phyloP scores from a whole-genome alignment of 2,113 vertebrate species.

The Cercocebus atys region DNA sequence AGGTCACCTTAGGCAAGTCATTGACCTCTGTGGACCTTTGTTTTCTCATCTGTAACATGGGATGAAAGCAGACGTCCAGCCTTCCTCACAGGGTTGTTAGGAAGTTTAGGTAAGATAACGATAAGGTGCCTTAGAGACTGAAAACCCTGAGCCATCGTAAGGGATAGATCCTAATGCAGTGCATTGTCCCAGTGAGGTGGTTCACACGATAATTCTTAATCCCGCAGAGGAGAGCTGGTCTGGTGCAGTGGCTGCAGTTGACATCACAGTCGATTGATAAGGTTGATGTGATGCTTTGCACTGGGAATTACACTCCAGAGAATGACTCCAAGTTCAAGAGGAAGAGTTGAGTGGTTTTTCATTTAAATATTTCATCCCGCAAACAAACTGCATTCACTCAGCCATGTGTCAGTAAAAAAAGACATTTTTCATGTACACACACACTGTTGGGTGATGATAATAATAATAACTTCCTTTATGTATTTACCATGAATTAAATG shows the following conservation, averaged over 20 bases:
- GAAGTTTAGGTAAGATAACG: not conserved
- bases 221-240: not conserved
- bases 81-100: not conserved
- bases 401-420: not conserved
- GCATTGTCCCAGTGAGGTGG: not conserved
- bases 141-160: not conserved
- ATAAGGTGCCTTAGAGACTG: not conserved
- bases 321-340: not conserved
- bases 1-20: not conserved
- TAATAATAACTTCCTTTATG: not conserved
- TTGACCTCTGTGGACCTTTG: not conserved
- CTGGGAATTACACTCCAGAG: not conserved
- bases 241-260: not conserved
- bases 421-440: not conserved
- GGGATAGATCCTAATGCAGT: not conserved
- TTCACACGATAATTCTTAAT: not conserved
- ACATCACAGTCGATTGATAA: not conserved
- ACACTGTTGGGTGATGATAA: not conserved
- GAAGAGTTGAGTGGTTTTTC: not conserved
- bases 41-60: not conserved
- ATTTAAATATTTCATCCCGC: not conserved
- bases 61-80: not conserved
- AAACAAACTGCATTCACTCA: not conserved
- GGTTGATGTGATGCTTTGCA: not conserved
- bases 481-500: not conserved